phyloP scores from a whole-genome alignment of 1,140 invertebrate genomes.

The Megathymus violae region DNA sequence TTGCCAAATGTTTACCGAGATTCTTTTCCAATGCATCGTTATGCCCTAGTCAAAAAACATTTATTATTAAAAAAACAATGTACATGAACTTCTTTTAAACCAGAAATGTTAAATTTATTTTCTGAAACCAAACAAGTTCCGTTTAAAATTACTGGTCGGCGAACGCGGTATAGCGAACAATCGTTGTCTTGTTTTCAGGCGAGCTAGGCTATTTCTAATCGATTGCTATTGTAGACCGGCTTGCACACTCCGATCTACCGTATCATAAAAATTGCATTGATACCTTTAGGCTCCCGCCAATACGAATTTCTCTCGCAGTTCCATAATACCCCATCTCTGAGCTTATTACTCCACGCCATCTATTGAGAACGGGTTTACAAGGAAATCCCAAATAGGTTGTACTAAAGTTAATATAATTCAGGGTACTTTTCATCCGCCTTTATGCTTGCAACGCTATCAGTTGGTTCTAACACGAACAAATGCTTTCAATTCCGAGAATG shows the following conservation, averaged over 20 bases:
- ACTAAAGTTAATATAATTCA: slow-evolving; percentile 70
- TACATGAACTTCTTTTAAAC: not conserved
- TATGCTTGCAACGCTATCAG: slow-evolving; percentile 46
- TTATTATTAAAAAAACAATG: no score
- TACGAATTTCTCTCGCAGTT: slow-evolving; percentile 70
- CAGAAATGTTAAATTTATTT: slow-evolving; percentile 7
- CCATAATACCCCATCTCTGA: slow-evolving; percentile 77
- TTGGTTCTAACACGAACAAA: slow-evolving; percentile 15
- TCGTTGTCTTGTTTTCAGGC: slow-evolving; percentile 61
- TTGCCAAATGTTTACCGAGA: no score
- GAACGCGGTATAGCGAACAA: slow-evolving; percentile 45
- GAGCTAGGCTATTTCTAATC: slow-evolving; percentile 61
- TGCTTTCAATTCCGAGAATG: slow-evolving; percentile 6
- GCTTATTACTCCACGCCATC: slow-evolving; percentile 80
- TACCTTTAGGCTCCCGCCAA: slow-evolving; percentile 59
- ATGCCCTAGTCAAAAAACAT: no score
- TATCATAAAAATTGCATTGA: slow-evolving; percentile 70
- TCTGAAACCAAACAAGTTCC: slow-evolving; percentile 1
- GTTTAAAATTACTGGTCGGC: slow-evolving; percentile 16
- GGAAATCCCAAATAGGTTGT: slow-evolving; percentile 77
- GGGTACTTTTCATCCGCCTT: slow-evolving; percentile 59
- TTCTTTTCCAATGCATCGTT: no score
- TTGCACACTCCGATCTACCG: slow-evolving; percentile 53
- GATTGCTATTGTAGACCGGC: slow-evolving; percentile 61
- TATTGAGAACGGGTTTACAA: slow-evolving; percentile 80